Evolutionary conservation across 2,113 vertebrate genomes (phyloP).

Genomic region (Larimichthys polyactis): DNA sequence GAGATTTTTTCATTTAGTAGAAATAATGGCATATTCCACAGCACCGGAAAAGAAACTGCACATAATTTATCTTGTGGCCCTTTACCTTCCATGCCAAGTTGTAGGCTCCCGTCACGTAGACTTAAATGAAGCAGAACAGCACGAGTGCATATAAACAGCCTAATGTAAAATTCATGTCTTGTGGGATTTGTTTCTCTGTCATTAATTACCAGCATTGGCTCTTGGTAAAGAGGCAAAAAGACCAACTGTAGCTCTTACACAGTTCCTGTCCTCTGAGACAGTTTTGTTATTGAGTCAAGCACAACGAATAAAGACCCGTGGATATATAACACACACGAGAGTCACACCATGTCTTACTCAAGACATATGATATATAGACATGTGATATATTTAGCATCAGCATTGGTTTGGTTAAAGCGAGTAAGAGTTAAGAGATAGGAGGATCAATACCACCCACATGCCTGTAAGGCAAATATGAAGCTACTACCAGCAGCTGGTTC

Average conservation of each 20-base stretch:
- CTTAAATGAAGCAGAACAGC: conserved; percentile 57
- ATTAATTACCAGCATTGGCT: conserved; percentile 74
- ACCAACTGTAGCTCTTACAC: conserved; percentile 58
- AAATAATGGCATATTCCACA: conserved; percentile 46
- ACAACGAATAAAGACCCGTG: conserved; percentile 21
- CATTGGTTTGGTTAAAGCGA: conserved; percentile 11
- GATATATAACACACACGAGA: conserved; percentile 4
- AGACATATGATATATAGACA: too few relatives aligned
- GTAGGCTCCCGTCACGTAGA: conserved; percentile 43
- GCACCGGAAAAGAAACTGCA: conserved; percentile 21
- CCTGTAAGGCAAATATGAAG: not conserved
- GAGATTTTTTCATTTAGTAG: conserved; percentile 32
- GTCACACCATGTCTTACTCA: conserved; percentile 16
- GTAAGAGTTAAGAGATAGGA: too few relatives aligned
- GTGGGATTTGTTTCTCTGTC: conserved; percentile 77
- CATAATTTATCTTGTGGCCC: conserved; percentile 39
- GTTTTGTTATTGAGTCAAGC: conserved; percentile 45
- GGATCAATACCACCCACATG: not conserved
- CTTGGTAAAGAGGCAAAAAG: conserved; percentile 67
- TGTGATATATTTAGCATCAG: not conserved
- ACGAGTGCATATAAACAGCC: conserved; percentile 68
- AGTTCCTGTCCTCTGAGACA: conserved; percentile 49
- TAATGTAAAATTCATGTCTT: conserved; percentile 79
- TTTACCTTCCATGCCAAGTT: conserved; percentile 45
- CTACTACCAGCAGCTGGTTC: not conserved